phyloP scores from a whole-genome alignment of 2,888 invertebrate species.

The Pristionchus entomophagus region DNA sequence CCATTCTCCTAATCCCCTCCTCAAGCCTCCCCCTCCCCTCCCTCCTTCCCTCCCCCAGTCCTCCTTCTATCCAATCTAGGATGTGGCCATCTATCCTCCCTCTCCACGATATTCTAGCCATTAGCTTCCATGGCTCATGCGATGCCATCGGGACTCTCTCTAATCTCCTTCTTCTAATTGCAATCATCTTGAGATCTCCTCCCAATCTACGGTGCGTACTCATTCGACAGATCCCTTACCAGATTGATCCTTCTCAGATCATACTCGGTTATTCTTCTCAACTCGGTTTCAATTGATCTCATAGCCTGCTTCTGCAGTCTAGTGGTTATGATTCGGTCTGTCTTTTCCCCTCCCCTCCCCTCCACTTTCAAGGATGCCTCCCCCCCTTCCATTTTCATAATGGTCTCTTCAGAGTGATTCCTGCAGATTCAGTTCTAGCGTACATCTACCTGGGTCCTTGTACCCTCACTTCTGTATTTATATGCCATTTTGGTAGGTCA shows the following conservation, averaged over 20 bases:
- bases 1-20: conserved; percentile 3
- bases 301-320: conserved; percentile 16
- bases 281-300: conserved; percentile 21
- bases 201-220: conserved; percentile 30
- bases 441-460: conserved; percentile 38
- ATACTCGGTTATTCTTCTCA: conserved; percentile 33
- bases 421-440: conserved; percentile 16
- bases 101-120: conserved; percentile 27
- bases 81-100: conserved; percentile 37
- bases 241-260: not conserved
- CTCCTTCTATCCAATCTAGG: too few species aligned
- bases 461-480: not conserved
- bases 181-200: not conserved
- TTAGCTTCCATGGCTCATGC: not conserved
- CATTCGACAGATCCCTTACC: not conserved
- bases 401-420: conserved; percentile 1
- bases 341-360: too few species aligned
- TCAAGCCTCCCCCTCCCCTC: not conserved
- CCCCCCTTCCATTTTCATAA: too few species aligned
- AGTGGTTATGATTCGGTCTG: not conserved
- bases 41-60: not conserved
- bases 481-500: conserved; percentile 26
- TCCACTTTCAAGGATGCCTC: not conserved
- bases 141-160: not conserved
- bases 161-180: not conserved